phyloP scores from a whole-genome alignment of 2,113 vertebrate species.

The Bucco capensis region DNA sequence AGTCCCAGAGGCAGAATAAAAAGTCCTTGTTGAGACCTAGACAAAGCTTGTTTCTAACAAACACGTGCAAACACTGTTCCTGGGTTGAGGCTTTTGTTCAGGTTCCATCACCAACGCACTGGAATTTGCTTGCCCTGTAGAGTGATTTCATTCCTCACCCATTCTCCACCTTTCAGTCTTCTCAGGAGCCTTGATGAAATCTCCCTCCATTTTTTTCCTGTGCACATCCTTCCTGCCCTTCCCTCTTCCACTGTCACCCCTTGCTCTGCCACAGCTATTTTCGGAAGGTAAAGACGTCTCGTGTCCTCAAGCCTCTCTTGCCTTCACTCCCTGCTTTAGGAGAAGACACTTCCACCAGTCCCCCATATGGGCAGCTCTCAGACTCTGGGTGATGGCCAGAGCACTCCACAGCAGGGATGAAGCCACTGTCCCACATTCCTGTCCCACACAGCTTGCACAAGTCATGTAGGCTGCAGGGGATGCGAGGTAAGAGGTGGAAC shows the following conservation, averaged over 20 bases:
- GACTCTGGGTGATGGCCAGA: slow-evolving; percentile 86
- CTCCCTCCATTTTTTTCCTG: neutral
- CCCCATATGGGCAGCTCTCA: slow-evolving; percentile 90
- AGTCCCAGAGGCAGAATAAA: slow-evolving; percentile 28
- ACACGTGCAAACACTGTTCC: neutral
- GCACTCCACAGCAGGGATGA: slow-evolving; percentile 93
- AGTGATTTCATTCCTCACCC: neutral
- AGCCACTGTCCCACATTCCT: slow-evolving; percentile 98
- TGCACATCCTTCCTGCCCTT: slow-evolving; percentile 21
- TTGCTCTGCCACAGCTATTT: slow-evolving; percentile 74
- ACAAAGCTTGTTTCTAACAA: slow-evolving; percentile 28
- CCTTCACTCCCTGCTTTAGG: slow-evolving; percentile 67
- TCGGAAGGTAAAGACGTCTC: slow-evolving; percentile 87
- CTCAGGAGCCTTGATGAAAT: neutral
- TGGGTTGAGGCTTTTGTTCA: neutral
- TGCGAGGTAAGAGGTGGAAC: slow-evolving; percentile 90
- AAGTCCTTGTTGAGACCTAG: slow-evolving; percentile 20
- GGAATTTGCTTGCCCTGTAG: neutral
- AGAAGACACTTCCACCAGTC: slow-evolving; percentile 74
- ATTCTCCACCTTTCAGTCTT: neutral
- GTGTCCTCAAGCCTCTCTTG: slow-evolving; percentile 77
- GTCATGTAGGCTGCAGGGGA: slow-evolving; percentile 94
- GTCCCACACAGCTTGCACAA: slow-evolving; percentile 92
- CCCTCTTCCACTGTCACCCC: neutral
- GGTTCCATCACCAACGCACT: neutral